Conservation (phyloP, 2,113 vertebrate species). For the pig (Sus scrofa) region DNA sequence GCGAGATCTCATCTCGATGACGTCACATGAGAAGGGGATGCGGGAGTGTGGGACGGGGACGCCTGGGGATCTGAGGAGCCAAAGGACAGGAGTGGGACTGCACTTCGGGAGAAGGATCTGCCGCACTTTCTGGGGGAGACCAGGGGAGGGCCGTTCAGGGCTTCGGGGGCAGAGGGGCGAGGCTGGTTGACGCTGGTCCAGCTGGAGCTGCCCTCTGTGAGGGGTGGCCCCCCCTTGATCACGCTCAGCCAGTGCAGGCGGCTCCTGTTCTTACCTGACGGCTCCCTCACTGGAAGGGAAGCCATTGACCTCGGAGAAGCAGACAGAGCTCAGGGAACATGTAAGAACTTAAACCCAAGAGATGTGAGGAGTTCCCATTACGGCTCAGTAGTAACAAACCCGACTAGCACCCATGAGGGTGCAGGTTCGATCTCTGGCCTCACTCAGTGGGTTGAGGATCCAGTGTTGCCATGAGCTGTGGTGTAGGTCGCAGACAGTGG, state of each 20-base stretch:
- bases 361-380: background rate
- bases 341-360: no score
- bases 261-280: rapidly evolving
- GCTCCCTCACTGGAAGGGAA: background rate
- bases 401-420: no score
- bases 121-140: background rate
- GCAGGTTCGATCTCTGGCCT: no score
- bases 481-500: no score
- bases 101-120: background rate
- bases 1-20: background rate
- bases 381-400: no score
- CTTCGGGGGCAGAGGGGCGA: background rate
- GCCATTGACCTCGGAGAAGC: background rate
- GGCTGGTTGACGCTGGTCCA: background rate
- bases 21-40: background rate
- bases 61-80: rapidly evolving
- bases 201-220: rapidly evolving
- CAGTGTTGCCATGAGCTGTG: no score
- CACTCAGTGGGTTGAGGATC: no score
- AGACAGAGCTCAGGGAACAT: background rate
- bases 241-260: rapidly evolving
- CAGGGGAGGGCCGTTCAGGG: rapidly evolving
- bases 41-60: background rate
- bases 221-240: no score
- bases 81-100: background rate